Base-by-base conservation (phyloP, 2,113 vertebrate species). In the Leptobrachium ailaonicum region DNA sequence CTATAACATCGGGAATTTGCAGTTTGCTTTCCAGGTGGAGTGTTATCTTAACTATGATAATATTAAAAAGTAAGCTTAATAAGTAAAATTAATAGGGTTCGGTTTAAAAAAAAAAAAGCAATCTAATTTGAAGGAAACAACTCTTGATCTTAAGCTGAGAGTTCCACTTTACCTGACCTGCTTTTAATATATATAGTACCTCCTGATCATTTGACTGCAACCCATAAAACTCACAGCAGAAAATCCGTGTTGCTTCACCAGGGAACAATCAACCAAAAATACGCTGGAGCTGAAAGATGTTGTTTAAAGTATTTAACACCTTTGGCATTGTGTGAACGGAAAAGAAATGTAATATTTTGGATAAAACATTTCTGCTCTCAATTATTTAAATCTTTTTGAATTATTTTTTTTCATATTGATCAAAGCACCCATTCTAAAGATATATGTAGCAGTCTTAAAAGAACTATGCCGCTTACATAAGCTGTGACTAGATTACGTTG, bases 221-320 rank as follows among this genome's bases (percentile, higher is more conserved):
- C 73, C 83, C 76, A 84, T 87, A 88, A 88, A 83, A 86, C 84
- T 72, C 56, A 13, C 45, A 67, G 66, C 71, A 73, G 54, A 53
- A 1, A 66, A 53, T 42, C 54, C 74, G 42, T 77, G 8, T 71
- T 71, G 13, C 53, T 77, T 32, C 82, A 62, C 0, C 73, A 2
- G 78, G 86, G 84, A 88, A 73, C 66, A 83, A 73, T 85, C 73
- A 85, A 84, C 71, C 84, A 85, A 87, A 32, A 86, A 84, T 2
- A 50, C 50, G 82, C 76, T 64, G 82, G 84, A 84, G 45, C 13
- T 10, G 20, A 80, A 82, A 85, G 75, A 56, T 2, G 40, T 82
- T 84, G 66, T 84, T 82, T 74, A 87, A 86, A 83, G 80, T 13
- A 83, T 85, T 75, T 80, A 73, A 80, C 47, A 67, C 44, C 84